Base-by-base conservation (phyloP, 2,797 vertebrate genomes). In the Sternarchorhynchus goeldii region DNA sequence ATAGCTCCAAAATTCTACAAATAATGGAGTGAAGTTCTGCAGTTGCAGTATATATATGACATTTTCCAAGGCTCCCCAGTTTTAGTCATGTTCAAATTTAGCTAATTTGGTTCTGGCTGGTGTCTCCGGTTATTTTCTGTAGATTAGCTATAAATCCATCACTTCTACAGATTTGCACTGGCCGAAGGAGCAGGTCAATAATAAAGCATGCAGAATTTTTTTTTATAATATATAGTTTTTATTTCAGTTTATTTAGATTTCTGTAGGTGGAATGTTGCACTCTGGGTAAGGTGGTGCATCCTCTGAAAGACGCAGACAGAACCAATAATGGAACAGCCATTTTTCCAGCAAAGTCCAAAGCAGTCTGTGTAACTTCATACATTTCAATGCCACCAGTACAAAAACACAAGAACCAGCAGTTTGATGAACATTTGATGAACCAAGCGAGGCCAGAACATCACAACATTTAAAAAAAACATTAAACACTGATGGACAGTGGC, bases 161-260 rank as follows among this genome's bases (percentile, higher is more conserved):
- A 67, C 36, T 16, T 1, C n/a, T 21, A 36, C 32, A 32, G 31
- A 2, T 32, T 10, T 4, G 34, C 45, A 50, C 17, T 50, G 50
- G 2, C 5, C 17, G 39, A 70, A 55, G 21, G 17, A 77, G 17
- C 2, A 57, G n/a, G 6, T 20, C 34, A 67, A n/a, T 55, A 77
- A 66, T 2, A 70, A 45, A 21, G 29, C 12, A 78, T 2, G 4
- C 7, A 17, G 20, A 63, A 12, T 12, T 41, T 25, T 64, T 78
- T 76, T 76, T 81, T 81, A 80, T 70, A 85, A 84, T 84, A 82
- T 84, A 84, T 78, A 85, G 58, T 70, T 75, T 87, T 87, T 88
- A 89, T 89, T 89, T 87, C 60, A 79, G 57, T 81, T 86, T 79
- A 81, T 83, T 82, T 60, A 81, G 80, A 73, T 59, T 78, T 81